Evolutionary conservation across 2,113 vertebrate species (phyloP).

Genomic region (Pogona vitticeps): DNA sequence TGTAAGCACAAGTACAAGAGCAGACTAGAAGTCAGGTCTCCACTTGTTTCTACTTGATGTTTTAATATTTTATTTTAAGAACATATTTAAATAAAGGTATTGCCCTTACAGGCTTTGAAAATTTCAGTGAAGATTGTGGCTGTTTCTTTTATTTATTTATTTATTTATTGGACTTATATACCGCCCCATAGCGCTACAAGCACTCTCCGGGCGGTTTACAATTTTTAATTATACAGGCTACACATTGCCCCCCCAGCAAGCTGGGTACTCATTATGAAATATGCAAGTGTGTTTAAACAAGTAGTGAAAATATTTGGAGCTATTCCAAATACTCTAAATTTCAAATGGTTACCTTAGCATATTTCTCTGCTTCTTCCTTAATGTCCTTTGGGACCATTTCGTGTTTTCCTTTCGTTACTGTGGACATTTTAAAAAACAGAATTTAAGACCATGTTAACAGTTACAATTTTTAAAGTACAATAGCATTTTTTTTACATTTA

Average conservation of each 20-base stretch:
- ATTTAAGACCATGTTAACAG: background rate
- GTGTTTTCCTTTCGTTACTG: constrained; percentile 96
- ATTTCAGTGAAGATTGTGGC: too few species aligned
- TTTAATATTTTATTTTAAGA: background rate
- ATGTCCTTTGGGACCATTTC: constrained; percentile 95
- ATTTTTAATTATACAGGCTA: too few species aligned
- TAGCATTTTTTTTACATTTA: too few species aligned
- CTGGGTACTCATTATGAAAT: too few species aligned
- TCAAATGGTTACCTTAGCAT: constrained; percentile 88
- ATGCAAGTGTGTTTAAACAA: too few species aligned
- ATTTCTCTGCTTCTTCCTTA: constrained; percentile 96
- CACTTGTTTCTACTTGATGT: background rate
- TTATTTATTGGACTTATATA: too few species aligned
- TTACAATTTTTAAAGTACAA: background rate
- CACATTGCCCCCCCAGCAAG: too few species aligned
- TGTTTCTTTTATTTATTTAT: too few species aligned
- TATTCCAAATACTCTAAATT: background rate
- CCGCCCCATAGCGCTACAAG: too few species aligned
- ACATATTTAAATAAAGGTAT: background rate
- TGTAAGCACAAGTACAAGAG: background rate
- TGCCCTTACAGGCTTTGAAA: background rate
- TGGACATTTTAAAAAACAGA: constrained; percentile 41
- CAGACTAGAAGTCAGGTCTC: background rate
- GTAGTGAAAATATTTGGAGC: background rate
- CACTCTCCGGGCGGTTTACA: too few species aligned